These are phyloP conservation scores for Silurus aristotelis DNA, from an alignment of 2,797 vertebrate genomes.

Conservation along the genomic window DNA sequence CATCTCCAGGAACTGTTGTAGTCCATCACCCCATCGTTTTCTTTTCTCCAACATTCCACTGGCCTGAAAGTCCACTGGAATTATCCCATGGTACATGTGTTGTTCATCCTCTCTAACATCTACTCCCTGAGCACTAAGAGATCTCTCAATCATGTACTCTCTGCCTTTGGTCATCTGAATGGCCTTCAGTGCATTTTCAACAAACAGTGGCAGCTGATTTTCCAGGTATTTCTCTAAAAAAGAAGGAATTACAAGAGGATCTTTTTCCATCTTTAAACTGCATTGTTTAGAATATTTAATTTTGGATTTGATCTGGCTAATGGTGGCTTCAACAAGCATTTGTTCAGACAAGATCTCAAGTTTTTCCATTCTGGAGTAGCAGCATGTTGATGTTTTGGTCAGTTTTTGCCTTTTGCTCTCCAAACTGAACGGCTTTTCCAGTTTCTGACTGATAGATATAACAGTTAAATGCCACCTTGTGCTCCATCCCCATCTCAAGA, in stretches of 20 bases:
- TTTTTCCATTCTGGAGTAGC: constrained; percentile 44
- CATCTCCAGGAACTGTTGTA: constrained; percentile 65
- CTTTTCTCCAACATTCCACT: constrained; percentile 62
- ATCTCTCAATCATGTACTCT: constrained; percentile 54
- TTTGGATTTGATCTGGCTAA: constrained; percentile 32
- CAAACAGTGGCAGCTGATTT: constrained; percentile 47
- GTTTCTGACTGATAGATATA: constrained; percentile 14
- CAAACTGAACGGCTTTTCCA: constrained; percentile 30
- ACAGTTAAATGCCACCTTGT: constrained; percentile 37
- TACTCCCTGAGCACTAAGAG: constrained; percentile 12
- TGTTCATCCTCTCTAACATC: constrained; percentile 8
- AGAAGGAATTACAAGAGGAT: neutral
- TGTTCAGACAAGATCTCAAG: constrained; percentile 50
- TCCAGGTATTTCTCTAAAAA: constrained; percentile 27
- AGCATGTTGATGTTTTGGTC: constrained; percentile 44
- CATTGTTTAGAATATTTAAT: constrained; percentile 45
- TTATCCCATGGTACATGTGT: constrained; percentile 39
- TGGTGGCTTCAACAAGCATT: constrained; percentile 41
- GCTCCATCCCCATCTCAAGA: constrained; percentile 34
- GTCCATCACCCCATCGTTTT: constrained; percentile 61
- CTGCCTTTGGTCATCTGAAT: constrained; percentile 55
- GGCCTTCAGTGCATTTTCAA: constrained; percentile 54
- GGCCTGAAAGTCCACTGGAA: constrained; percentile 63
- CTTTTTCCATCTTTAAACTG: neutral
- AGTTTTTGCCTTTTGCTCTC: constrained; percentile 28